A percentile compares a stretch with the other conserved stretches of the same genome.
phyloP scores from a whole-genome alignment of 2,113 vertebrate genomes.

The Passer montanus region DNA sequence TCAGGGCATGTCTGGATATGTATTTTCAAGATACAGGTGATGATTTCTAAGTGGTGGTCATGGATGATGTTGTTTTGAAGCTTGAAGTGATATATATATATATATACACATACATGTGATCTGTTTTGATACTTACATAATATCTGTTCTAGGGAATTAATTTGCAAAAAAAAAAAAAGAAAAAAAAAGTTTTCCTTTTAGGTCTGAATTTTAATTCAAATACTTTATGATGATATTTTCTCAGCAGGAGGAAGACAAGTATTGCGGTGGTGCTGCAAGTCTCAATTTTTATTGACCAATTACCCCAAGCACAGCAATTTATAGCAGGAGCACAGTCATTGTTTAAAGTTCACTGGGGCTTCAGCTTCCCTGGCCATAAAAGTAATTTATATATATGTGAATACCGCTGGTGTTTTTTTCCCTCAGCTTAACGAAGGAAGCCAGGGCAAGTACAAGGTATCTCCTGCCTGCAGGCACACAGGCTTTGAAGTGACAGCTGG shows the following conservation, averaged over 20 bases:
- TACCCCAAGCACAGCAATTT: not conserved
- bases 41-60: not conserved
- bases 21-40: not conserved
- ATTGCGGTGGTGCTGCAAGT: not conserved
- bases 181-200: not conserved
- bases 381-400: not conserved
- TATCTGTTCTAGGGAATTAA: not conserved
- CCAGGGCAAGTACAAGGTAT: not conserved
- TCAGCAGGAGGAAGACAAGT: not conserved
- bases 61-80: not conserved
- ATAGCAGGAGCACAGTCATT: not conserved
- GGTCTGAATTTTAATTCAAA: not conserved
- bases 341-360: constrained; percentile 36
- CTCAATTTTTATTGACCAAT: constrained; percentile 29
- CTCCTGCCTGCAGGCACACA: not conserved
- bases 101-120: not conserved
- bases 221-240: not conserved
- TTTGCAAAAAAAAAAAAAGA: not conserved
- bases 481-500: not conserved
- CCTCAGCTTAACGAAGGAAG: not conserved
- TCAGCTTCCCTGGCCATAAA: not conserved
- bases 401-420: not conserved
- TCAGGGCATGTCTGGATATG: not conserved
- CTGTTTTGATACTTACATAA: not conserved
- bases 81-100: not conserved